A percentile compares a stretch with the other conserved stretches of the same genome.
These are phyloP conservation scores for Ciconia stormi DNA, from an alignment of 2,113 vertebrate genomes.

Conservation along the genomic window DNA sequence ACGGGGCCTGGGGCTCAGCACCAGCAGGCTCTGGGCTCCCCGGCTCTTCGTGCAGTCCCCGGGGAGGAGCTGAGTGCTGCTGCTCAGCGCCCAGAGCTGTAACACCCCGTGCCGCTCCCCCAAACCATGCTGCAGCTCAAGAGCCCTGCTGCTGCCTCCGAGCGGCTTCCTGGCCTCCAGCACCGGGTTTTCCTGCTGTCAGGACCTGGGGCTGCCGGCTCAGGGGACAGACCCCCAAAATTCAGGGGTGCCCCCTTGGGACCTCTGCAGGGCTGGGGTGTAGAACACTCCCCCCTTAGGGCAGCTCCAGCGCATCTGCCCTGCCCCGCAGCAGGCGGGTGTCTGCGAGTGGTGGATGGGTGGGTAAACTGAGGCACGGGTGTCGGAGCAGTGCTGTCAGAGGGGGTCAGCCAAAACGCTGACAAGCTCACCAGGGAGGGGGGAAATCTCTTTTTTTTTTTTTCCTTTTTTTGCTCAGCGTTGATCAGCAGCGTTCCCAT, in stretches of 20 bases:
- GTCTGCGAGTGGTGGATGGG: accelerated
- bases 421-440: neutral
- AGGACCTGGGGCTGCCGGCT: neutral
- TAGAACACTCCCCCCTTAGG: neutral
- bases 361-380: neutral
- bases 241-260: neutral
- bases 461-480: accelerated
- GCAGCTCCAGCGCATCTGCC: neutral
- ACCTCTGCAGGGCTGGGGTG: neutral
- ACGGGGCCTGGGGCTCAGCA: neutral
- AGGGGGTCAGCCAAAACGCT: neutral
- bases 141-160: neutral
- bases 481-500: accelerated
- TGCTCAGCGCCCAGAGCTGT: neutral
- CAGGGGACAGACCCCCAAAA: neutral
- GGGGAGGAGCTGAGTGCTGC: neutral
- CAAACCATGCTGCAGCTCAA: neutral
- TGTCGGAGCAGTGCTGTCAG: neutral
- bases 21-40: accelerated
- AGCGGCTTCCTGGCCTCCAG: accelerated
- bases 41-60: neutral
- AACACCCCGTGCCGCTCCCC: accelerated
- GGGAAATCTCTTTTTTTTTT: too few species aligned
- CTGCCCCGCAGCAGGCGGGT: too few species aligned
- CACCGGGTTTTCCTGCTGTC: neutral